Evolutionary conservation across 1,140 invertebrate species (phyloP).

Genomic region (Megalonaias nervosa): DNA sequence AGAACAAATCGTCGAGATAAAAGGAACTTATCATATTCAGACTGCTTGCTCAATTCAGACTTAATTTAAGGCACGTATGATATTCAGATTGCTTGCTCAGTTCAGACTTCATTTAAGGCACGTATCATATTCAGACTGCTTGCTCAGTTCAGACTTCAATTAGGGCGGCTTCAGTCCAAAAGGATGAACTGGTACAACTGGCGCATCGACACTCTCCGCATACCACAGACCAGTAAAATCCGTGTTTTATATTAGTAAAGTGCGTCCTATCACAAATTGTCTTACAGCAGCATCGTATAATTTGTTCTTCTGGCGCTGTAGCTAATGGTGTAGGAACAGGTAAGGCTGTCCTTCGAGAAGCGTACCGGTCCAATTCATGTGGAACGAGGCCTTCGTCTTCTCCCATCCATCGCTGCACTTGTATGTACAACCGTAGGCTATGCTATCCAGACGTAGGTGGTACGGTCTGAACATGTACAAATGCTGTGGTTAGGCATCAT

Average conservation of each 20-base stretch:
- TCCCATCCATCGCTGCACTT: conserved; percentile 4
- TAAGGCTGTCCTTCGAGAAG: not conserved
- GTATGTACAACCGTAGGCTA: conserved; percentile 3
- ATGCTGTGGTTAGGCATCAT: not conserved
- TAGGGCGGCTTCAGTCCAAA: not conserved
- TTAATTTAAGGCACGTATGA: no score
- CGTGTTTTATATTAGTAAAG: conserved; percentile 15
- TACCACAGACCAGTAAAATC: not conserved
- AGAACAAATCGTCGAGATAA: no score
- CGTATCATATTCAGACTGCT: no score
- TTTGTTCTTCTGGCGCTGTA: conserved; percentile 15
- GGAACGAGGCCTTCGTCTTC: not conserved
- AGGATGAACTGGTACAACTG: not conserved
- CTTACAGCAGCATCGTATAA: conserved; percentile 8
- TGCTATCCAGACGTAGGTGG: not conserved
- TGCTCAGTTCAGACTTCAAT: no score
- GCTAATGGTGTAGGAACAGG: conserved; percentile 9
- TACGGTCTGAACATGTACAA: conserved; percentile 1
- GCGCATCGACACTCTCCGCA: conserved; percentile 7
- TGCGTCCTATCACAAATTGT: conserved; percentile 12
- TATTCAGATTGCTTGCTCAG: no score
- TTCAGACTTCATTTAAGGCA: no score
- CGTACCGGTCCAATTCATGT: not conserved
- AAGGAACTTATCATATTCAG: no score
- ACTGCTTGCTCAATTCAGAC: no score